Base-by-base conservation (phyloP, 2,888 invertebrate genomes). In the Gymnocheta viridis region DNA sequence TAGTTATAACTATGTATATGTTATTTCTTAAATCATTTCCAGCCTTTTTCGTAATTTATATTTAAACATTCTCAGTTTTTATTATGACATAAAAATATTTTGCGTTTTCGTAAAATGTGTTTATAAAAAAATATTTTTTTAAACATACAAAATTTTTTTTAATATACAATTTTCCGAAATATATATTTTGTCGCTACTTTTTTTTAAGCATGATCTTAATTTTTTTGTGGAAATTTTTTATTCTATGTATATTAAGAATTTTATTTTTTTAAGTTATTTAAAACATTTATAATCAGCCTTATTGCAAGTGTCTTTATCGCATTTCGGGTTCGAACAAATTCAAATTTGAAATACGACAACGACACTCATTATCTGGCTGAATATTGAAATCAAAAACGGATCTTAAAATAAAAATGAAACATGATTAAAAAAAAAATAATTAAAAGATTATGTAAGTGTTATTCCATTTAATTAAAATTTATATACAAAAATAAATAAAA, bases 361-460 rank as follows among this genome's bases (percentile, higher is more conserved):
- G 38, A n/a, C 6, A 38, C 60, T 60, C 14, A 9, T n/a, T 24
- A 4, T 38, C 22, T 24, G 38, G 24, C 14, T 49, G 27, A n/a
- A 77, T 74, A 87, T 88, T 85, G 82, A 87, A 85, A 88, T 80
- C 70, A 82, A 64, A 62, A 76, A 66, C 58, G 38, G 54, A 47
- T 72, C 77, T 66, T 12, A 72, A 66, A 66, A 49, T 5, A 56
- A 56, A 69, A 82, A 66, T 62, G n/a, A 74, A 60, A 58, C 54
- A 51, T 81, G 4, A 64, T 54, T 60, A 74, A 69, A 69, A 85
- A 74, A 69, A 69, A 85, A 85, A 86, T 82, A 56, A 58, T 78
- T 85, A 87, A 90, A 88, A 87, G 87, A 89, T 87, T 90, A 88
- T 89, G 88, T 89, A 90, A 90, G 90, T 90, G 90, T 90, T 90